These are phyloP conservation scores for Acanthoscelides obtectus DNA, from an alignment of 2,888 invertebrate genomes.

Conservation along the genomic window DNA sequence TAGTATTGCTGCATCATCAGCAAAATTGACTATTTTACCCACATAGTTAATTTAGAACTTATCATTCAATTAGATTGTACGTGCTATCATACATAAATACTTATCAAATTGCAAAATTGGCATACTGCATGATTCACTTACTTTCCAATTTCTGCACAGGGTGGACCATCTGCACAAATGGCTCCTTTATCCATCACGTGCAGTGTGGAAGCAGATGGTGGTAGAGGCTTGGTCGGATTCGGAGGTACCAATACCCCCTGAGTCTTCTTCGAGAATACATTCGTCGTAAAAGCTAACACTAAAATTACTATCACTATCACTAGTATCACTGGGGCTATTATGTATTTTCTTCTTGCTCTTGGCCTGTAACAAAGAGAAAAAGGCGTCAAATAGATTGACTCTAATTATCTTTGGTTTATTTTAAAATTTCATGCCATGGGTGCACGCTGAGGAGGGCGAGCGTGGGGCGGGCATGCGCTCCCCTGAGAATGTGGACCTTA, in stretches of 20 bases:
- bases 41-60: no score
- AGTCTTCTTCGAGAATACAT: constrained; percentile 3
- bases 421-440: no score
- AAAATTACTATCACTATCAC: neutral
- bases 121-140: constrained; percentile 46
- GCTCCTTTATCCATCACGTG: constrained; percentile 65
- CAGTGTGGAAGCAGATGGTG: constrained; percentile 64
- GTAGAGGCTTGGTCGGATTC: constrained; percentile 59
- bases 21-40: no score
- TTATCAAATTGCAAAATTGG: no score
- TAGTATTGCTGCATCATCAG: no score
- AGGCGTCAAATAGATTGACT: no score
- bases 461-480: no score
- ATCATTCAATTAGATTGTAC: no score
- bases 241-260: constrained; percentile 49
- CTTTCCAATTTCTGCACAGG: constrained; percentile 76
- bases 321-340: constrained; percentile 17
- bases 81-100: no score
- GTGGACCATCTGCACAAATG: constrained; percentile 71
- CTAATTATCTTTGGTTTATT: no score
- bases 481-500: no score
- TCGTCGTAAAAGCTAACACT: constrained; percentile 1
- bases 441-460: no score
- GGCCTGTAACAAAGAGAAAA: constrained; percentile 25
- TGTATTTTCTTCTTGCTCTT: constrained; percentile 23